Evolutionary conservation across 1,140 invertebrate genomes (phyloP).

Genomic region (Chironomus striatipennis): DNA sequence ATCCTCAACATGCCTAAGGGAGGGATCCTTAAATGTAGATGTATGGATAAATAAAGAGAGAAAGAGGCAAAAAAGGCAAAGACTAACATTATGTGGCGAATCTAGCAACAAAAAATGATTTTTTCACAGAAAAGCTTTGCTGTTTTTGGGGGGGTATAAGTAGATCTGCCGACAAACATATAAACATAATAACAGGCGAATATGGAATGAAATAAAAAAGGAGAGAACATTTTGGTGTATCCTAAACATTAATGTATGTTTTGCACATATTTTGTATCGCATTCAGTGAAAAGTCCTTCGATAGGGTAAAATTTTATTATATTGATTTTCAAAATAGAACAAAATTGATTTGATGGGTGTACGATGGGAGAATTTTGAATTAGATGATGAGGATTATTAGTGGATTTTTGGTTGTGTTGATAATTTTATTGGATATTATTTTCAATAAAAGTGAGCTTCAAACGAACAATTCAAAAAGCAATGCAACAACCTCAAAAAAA

Average conservation of each 20-base stretch:
- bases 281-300: background rate
- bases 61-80: background rate
- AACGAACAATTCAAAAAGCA: too few species aligned
- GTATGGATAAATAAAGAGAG: background rate
- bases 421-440: too few species aligned
- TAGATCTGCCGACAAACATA: constrained; percentile 7
- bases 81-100: constrained; percentile 10
- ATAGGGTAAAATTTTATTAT: background rate
- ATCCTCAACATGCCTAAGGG: background rate
- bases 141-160: background rate
- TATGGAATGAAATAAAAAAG: background rate
- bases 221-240: background rate
- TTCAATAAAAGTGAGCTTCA: too few species aligned
- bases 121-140: background rate
- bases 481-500: too few species aligned
- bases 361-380: too few species aligned
- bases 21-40: background rate
- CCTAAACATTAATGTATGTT: constrained; percentile 11
- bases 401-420: too few species aligned
- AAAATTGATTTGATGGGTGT: background rate
- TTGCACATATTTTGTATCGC: background rate
- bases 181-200: background rate
- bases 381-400: too few species aligned
- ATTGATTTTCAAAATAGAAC: background rate
- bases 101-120: background rate